A percentile compares a stretch with the other conserved stretches of the same genome.
These are phyloP conservation scores for Telenomus remus DNA, from an alignment of 1,140 invertebrate genomes.

Conservation along the genomic window DNA sequence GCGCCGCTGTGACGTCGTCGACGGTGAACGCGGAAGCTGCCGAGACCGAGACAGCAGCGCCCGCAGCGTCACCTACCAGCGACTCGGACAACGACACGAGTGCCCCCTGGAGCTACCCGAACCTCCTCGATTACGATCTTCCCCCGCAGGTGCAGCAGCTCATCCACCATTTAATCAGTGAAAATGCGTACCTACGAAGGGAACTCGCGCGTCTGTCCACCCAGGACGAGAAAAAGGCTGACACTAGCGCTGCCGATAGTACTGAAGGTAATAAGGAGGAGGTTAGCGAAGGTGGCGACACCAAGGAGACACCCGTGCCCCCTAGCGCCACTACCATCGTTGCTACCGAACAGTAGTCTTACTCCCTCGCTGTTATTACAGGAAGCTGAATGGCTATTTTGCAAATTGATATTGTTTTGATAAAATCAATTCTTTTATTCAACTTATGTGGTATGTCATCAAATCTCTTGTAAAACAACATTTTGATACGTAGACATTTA, in stretches of 20 bases:
- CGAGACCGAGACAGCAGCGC: not conserved
- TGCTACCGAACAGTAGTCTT: slow-evolving; percentile 63
- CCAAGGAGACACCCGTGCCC: slow-evolving; percentile 62
- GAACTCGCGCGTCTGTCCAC: slow-evolving; percentile 63
- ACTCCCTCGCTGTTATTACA: slow-evolving; percentile 14
- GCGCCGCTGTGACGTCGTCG: slow-evolving; percentile 69
- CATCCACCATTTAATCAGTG: slow-evolving; percentile 59
- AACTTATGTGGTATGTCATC: too few relatives aligned
- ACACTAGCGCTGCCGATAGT: slow-evolving; percentile 65
- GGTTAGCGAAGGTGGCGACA: slow-evolving; percentile 41
- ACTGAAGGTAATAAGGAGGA: slow-evolving; percentile 64
- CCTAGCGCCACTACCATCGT: slow-evolving; percentile 53
- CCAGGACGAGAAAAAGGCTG: slow-evolving; percentile 36
- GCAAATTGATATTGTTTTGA: too few relatives aligned
- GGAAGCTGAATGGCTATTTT: not conserved
- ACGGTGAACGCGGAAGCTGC: slow-evolving; percentile 64
- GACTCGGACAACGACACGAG: slow-evolving; percentile 63
- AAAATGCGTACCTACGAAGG: slow-evolving; percentile 62
- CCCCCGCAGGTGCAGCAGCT: slow-evolving; percentile 67
- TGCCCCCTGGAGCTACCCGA: slow-evolving; percentile 59
- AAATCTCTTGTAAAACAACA: too few relatives aligned
- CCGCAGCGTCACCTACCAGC: slow-evolving; percentile 62
- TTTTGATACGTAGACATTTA: too few relatives aligned
- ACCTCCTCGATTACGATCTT: slow-evolving; percentile 62
- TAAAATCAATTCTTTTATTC: too few relatives aligned